A percentile compares a stretch with the other conserved stretches of the same genome.
phyloP scores from a whole-genome alignment of 2,113 vertebrate species.

The Acrocephalus arundinaceus region DNA sequence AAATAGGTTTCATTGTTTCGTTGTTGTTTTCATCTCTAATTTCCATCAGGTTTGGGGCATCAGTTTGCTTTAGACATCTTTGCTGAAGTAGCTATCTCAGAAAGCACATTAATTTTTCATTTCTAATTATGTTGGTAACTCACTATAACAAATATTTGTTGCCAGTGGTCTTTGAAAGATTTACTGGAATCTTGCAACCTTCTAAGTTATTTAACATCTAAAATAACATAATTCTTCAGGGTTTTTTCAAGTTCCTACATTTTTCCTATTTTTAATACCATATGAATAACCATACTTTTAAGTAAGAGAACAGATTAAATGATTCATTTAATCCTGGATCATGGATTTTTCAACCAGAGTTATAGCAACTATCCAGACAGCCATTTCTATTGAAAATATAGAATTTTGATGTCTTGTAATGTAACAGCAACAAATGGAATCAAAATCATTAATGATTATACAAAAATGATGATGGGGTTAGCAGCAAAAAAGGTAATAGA shows the following conservation, averaged over 20 bases:
- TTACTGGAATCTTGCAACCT: neutral
- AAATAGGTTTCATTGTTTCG: neutral
- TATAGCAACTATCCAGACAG: neutral
- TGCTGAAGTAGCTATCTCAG: neutral
- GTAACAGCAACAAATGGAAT: neutral
- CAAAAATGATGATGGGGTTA: neutral
- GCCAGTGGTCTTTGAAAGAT: neutral
- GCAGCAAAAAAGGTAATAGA: neutral
- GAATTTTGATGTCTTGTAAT: neutral
- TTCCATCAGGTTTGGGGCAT: neutral
- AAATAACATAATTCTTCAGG: neutral
- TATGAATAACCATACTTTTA: neutral
- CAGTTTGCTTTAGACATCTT: neutral
- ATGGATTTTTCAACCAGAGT: neutral
- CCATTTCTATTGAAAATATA: neutral
- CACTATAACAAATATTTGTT: neutral
- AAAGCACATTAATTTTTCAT: neutral
- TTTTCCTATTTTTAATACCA: neutral
- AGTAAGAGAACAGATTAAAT: neutral
- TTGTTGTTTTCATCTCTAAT: neutral
- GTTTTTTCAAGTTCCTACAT: neutral
- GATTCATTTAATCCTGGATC: neutral
- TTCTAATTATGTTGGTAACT: neutral
- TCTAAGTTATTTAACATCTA: neutral
- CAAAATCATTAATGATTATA: neutral